Conservation (phyloP, 2,113 vertebrate species). For the Odontophorus gujanensis region DNA sequence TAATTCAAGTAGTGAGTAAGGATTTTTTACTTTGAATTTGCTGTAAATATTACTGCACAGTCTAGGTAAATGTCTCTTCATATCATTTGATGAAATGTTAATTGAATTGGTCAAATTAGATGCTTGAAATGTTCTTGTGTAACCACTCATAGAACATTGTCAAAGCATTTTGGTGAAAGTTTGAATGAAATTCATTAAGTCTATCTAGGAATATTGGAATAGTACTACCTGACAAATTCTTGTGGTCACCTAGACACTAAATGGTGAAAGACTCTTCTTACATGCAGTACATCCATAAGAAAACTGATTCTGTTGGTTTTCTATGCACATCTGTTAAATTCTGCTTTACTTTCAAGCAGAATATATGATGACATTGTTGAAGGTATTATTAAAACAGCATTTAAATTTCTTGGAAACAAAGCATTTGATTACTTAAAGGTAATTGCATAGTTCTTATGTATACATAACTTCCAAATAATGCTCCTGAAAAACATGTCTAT, state of each 20-base stretch:
- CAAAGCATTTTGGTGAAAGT: background rate
- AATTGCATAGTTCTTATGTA: accelerated
- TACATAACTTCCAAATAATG: background rate
- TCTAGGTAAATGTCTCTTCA: background rate
- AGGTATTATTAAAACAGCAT: background rate
- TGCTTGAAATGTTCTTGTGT: background rate
- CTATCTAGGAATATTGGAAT: background rate
- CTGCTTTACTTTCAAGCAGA: background rate
- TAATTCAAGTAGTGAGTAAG: background rate
- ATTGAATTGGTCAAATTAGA: background rate
- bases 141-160: accelerated
- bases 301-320: background rate
- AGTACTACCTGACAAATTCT: background rate
- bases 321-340: background rate
- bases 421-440: background rate
- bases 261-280: background rate
- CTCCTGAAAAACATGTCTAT: background rate
- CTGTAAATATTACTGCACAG: background rate
- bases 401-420: background rate
- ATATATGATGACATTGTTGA: background rate
- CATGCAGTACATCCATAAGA: background rate
- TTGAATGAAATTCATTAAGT: accelerated
- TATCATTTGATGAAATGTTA: background rate
- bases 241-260: background rate
- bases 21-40: background rate